A percentile compares a stretch with the other conserved stretches of the same genome.
phyloP scores from a whole-genome alignment of 2,888 invertebrate species.

The Platycnemis pennipes region DNA sequence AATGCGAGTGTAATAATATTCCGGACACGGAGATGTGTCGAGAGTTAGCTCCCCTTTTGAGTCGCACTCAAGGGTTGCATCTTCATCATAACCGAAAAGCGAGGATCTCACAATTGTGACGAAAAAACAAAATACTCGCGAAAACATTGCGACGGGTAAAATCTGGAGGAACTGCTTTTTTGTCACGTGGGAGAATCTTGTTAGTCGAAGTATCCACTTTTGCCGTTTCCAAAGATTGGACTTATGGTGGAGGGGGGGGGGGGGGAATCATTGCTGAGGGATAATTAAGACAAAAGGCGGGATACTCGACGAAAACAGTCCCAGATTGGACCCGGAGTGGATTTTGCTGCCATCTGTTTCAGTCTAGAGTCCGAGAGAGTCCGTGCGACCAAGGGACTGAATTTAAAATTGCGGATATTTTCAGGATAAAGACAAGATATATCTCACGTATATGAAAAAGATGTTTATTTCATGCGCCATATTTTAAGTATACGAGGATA shows the following conservation, averaged over 20 bases:
- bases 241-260: no score
- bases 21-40: constrained; percentile 53
- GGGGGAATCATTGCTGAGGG: not conserved
- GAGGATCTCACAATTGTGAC: not conserved
- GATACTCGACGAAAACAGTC: not conserved
- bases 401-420: no score
- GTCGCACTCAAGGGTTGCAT: constrained; percentile 34
- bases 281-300: not conserved
- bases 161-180: not conserved
- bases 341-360: not conserved
- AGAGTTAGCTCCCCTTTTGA: constrained; percentile 15
- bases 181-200: constrained; percentile 2
- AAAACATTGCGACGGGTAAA: not conserved
- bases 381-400: no score
- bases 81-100: not conserved
- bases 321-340: not conserved
- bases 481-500: no score
- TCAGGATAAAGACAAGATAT: no score
- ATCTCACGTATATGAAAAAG: no score
- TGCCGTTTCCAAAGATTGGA: not conserved
- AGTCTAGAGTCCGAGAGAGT: no score
- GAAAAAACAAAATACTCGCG: not conserved
- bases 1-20: constrained; percentile 45
- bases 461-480: no score
- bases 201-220: not conserved